Evolutionary conservation across 1,140 invertebrate species (phyloP), one percentile per base, ranked within the genome.

Genomic region (Bombus confusus): DNA sequence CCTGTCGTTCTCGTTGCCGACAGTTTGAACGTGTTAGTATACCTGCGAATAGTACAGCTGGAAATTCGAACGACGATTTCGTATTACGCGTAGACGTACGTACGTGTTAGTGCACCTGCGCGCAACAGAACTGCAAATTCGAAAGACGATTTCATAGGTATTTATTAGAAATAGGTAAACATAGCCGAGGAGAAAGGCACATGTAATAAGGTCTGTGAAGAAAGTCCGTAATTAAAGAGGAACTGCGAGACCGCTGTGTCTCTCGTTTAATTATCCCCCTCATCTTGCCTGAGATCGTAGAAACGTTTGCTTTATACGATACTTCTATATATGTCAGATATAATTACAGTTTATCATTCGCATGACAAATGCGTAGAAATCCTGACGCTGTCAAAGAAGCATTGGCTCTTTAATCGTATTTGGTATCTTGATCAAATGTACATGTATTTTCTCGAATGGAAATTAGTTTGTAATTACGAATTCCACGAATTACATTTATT

Each of bases 1-100:
- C 39, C 74, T 88, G 71, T 82, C 84, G 84, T 85, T 74, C 37
- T 66, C 69, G 75, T 47, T 47, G n/a, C 37, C 75, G 25, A 25
- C 13, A n/a, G 47, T 59, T 78, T 79, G 57, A 15, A 66, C 37
- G 57, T 41, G 34, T 68, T 25, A 22, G 39, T 43, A 18, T n/a
- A n/a, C 34, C 43, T 68, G 28, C 34, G 64, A 52, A 39, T 18
- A 37, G 4, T 37, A 52, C 28, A 22, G 66, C 31, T 52, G 62
- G 57, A 80, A 73, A 64, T 62, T 68, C 71, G 43, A 43, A 78
- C 52, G 82, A 69, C 62, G 34, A 83, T n/a, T 80, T 71, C 57
- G 28, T 22, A 18, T 68, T 31, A 31, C 15, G 12, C 15, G 6
- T 18, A 13, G 18, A 66, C n/a, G 12, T n/a, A 15, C 1, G 47